Evolutionary conservation across 30 jellyfish, hydroid and myxozoan species (phyloP), one percentile per base, ranked within the genome.

Genomic region (Rhopilema esculentum): DNA sequence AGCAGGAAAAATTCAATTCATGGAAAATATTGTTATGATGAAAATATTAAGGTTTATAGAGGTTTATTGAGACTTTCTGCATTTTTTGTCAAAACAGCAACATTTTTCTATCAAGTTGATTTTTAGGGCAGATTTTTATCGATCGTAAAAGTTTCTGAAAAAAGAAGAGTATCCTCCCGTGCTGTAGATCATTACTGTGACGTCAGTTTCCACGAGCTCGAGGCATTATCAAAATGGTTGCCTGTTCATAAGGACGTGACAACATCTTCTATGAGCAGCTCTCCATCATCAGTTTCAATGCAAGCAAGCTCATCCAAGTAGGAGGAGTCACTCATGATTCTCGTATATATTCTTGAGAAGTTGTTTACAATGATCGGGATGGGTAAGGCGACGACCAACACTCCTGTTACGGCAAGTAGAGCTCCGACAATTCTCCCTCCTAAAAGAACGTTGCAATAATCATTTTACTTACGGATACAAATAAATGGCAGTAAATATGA

Each of bases 331-430:
- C 80, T 87, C 98, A 92, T 92, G 53, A 88, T 67, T 16, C 89
- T 66, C 53, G 93, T 83, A 75, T 92, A 92, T 26, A 84, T 79
- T 31, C 93, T 79, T 8, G 95, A 79, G 72, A 92, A 92, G 66
- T 92, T 92, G 57, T 87, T 92, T 40, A 87, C 97, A 48, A 92
- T 92, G 9, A 92, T 82, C 32, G 98, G 98, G 21, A 92, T 92
- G 16, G 98, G 98, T 53, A 92, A 75, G 21, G 98, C 98, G 28
- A 92, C 91, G 32, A 92, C 97, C 81, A 92, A 65, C 25, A 92
- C 97, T 23, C 98, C 98, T 23, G 97, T 92, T 28, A 92, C 92
- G 4, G 96, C 95, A 22, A 92, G 84, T 22, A 92, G 28, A 16
- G 97, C 90, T 0, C 97, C 95, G 26, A 88, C 93, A 17, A 92